Conservation (phyloP, 2,797 vertebrate species). For the Poliocrania exsul region DNA sequence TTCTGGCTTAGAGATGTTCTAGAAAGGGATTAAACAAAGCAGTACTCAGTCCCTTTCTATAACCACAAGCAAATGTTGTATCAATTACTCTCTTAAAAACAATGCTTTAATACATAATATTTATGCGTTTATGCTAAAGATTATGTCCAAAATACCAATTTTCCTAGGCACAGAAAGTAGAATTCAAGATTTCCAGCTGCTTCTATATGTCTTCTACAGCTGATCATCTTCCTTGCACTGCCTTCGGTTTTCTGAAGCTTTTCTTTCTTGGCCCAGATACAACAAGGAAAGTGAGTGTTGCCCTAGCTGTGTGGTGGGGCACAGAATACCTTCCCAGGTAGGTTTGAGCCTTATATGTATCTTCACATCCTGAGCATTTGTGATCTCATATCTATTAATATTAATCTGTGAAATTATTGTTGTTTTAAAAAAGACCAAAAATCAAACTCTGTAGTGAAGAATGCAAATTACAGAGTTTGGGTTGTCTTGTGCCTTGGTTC, state of each 20-base stretch:
- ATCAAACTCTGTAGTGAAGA: not conserved
- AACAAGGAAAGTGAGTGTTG: not conserved
- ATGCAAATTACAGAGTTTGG: not conserved
- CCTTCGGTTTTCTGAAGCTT: not conserved
- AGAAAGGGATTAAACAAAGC: not conserved
- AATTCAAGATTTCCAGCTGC: not conserved
- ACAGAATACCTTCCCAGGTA: not conserved
- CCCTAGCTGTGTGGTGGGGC: not conserved
- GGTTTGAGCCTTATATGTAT: not conserved
- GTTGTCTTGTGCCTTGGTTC: not conserved
- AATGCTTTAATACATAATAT: not conserved
- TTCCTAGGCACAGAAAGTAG: not conserved
- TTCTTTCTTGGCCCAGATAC: not conserved
- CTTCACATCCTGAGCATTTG: not conserved
- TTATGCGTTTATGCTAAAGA: not conserved
- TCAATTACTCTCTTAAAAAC: not conserved
- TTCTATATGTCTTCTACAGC: not conserved
- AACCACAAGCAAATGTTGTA: not conserved
- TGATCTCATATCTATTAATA: not conserved
- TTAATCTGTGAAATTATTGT: not conserved
- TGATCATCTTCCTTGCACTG: not conserved
- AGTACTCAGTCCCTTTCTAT: not conserved
- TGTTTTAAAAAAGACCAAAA: not conserved
- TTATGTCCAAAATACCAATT: not conserved
- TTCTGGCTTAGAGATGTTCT: not conserved